phyloP scores from a whole-genome alignment of 2,113 vertebrate species.

The Addax nasomaculatus region DNA sequence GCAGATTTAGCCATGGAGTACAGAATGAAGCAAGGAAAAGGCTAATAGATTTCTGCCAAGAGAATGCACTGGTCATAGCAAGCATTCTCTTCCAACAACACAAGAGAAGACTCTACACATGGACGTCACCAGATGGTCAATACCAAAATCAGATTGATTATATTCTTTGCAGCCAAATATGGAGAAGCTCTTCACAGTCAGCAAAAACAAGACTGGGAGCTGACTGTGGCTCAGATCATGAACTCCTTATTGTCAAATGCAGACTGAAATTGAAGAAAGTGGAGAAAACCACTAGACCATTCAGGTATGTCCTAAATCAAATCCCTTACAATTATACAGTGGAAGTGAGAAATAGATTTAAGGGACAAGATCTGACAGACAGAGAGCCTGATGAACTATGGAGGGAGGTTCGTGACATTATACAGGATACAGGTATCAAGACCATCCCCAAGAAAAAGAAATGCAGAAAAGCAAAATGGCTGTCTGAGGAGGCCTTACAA shows the following conservation, averaged over 20 bases:
- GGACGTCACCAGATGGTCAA: neutral
- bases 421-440: neutral
- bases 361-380: neutral
- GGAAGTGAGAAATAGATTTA: neutral
- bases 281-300: neutral
- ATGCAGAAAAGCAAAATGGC: neutral
- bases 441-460: neutral
- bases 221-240: neutral
- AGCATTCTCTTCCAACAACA: no score
- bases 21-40: no score
- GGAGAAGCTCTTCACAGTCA: neutral
- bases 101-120: neutral
- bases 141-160: neutral
- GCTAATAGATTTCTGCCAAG: no score
- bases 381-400: neutral
- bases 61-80: no score
- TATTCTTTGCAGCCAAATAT: neutral
- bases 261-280: neutral
- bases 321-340: neutral
- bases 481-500: neutral
- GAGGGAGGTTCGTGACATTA: neutral
- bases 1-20: neutral
- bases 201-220: accelerated
- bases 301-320: neutral
- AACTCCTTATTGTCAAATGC: neutral